Conservation (phyloP, 2,888 invertebrate species). For the Orchesella flavescens region DNA sequence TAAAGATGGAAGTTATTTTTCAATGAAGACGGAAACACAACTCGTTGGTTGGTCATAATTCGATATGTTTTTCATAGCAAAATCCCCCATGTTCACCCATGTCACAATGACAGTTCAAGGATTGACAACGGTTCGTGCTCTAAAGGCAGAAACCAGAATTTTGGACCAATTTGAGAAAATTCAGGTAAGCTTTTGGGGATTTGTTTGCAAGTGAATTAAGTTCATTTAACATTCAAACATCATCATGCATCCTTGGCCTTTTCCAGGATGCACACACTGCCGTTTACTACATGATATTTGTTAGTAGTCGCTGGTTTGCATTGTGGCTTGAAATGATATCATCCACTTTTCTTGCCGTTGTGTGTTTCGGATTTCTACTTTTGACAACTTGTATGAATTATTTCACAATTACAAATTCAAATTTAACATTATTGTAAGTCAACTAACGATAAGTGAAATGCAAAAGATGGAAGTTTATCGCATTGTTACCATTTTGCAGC, state of each 20-base stretch:
- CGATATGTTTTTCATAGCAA: constrained; percentile 13
- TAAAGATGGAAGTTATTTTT: too few relatives aligned
- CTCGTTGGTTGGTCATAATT: too few relatives aligned
- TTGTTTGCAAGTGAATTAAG: neutral
- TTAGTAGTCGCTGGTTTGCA: constrained; percentile 39
- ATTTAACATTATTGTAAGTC: neutral
- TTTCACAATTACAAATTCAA: neutral
- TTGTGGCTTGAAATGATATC: constrained; percentile 48
- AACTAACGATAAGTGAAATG: neutral
- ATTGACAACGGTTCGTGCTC: constrained; percentile 32
- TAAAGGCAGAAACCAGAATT: constrained; percentile 34
- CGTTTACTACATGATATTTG: constrained; percentile 26
- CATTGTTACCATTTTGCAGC: neutral
- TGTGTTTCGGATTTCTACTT: constrained; percentile 41
- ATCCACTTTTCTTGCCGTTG: neutral
- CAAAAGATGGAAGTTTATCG: neutral
- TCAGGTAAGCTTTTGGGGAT: neutral
- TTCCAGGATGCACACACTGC: constrained; percentile 41
- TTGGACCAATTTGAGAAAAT: constrained; percentile 22
- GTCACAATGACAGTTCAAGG: constrained; percentile 47
- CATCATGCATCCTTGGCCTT: neutral
- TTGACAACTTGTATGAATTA: constrained; percentile 30
- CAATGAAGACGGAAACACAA: too few relatives aligned
- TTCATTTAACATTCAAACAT: too few relatives aligned
- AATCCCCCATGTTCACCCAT: constrained; percentile 52